Conservation (phyloP, 2,113 vertebrate genomes). For the Sphyrna mokarran region DNA sequence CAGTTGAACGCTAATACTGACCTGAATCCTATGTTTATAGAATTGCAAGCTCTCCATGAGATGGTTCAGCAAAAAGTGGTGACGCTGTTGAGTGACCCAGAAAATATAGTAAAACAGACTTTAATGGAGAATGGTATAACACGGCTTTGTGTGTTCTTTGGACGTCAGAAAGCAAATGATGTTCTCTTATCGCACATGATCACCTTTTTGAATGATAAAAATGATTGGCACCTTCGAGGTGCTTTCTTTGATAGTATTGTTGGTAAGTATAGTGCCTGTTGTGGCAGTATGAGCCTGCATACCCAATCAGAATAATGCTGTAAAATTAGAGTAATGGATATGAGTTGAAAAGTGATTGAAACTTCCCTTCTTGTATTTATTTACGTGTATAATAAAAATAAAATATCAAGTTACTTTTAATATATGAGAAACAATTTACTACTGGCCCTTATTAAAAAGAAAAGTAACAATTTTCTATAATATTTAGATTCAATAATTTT, state of each 20-base stretch:
- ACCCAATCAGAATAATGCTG: background rate
- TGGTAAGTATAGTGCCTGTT: constrained; percentile 58
- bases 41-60: constrained; percentile 93
- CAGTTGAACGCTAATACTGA: background rate
- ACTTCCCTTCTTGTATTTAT: background rate
- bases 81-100: constrained; percentile 88
- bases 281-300: background rate
- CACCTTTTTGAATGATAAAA: constrained; percentile 97
- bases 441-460: background rate
- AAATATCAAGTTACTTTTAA: background rate
- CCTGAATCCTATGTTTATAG: constrained; percentile 51
- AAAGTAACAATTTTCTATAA: background rate
- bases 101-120: constrained; percentile 96
- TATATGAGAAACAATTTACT: background rate
- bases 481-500: background rate
- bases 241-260: constrained; percentile 98
- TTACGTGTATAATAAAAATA: background rate
- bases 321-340: too few relatives aligned
- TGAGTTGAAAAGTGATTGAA: background rate
- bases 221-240: constrained; percentile 95
- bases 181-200: constrained; percentile 97
- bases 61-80: constrained; percentile 99
- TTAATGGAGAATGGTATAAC: constrained; percentile 98
- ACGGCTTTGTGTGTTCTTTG: constrained; percentile 92
- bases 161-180: constrained; percentile 94